Percentiles rank a stretch among this genome's conserved stretches.
These are phyloP conservation scores for Danio rerio DNA, from an alignment of 2,113 vertebrate genomes.

Conservation along the genomic window DNA sequence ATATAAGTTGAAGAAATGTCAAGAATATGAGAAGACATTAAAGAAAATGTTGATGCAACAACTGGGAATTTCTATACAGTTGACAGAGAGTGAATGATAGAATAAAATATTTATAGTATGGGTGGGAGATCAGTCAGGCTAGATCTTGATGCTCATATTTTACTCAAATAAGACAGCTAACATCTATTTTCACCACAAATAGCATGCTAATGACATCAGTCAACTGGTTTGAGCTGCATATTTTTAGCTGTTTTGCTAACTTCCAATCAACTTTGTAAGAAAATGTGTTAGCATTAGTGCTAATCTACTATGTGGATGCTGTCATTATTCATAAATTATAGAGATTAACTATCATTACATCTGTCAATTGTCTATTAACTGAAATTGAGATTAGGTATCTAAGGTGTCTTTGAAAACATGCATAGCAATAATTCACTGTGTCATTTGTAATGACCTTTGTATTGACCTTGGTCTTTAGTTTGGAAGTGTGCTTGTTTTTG, in stretches of 20 bases:
- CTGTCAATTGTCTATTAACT: too few relatives aligned
- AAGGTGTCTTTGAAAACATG: too few relatives aligned
- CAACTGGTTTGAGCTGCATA: background rate
- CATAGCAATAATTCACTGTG: too few relatives aligned
- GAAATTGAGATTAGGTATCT: too few relatives aligned
- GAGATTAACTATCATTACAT: too few relatives aligned
- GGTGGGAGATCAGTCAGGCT: background rate
- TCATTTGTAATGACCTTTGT: too few relatives aligned
- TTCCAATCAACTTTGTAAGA: background rate
- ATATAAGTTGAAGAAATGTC: conserved; percentile 7
- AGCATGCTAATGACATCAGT: background rate
- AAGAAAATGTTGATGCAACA: conserved; percentile 33
- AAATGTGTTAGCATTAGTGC: too few relatives aligned
- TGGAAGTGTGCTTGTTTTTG: too few relatives aligned
- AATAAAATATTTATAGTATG: conserved; percentile 7
- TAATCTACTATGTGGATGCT: too few relatives aligned
- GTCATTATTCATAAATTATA: too few relatives aligned
- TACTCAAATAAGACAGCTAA: background rate
- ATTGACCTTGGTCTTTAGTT: too few relatives aligned
- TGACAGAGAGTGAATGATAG: conserved; percentile 20
- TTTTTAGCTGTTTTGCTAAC: background rate
- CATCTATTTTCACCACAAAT: background rate
- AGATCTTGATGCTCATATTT: background rate
- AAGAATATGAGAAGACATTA: conserved; percentile 31
- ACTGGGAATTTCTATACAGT: conserved; percentile 2